A percentile compares a stretch with the other conserved stretches of the same genome.
These are phyloP conservation scores for Ctenopoma kingsleyae DNA, from an alignment of 2,797 vertebrate genomes.

Conservation along the genomic window DNA sequence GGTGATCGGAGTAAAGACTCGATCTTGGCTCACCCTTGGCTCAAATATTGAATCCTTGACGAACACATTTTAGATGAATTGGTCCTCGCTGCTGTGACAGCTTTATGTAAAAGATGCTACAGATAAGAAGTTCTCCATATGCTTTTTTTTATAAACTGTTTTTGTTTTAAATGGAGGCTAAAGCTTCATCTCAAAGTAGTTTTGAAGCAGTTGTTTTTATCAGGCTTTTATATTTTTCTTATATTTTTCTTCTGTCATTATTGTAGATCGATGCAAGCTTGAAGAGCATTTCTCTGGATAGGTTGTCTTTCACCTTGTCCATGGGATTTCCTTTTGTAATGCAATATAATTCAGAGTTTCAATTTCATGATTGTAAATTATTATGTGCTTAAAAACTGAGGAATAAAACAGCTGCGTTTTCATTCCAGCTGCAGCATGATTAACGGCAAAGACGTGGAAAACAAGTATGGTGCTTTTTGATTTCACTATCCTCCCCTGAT, in stretches of 20 bases:
- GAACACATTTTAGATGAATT: constrained; percentile 8
- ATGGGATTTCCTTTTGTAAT: constrained; percentile 17
- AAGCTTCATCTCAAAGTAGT: constrained; percentile 71
- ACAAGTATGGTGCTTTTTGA: no score
- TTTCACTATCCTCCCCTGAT: no score
- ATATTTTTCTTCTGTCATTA: no score
- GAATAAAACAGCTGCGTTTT: constrained; percentile 64
- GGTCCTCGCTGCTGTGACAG: constrained; percentile 1
- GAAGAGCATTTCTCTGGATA: constrained; percentile 23
- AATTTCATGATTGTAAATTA: constrained; percentile 55
- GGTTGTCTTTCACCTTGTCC: constrained; percentile 19
- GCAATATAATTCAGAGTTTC: constrained; percentile 27
- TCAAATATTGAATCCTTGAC: constrained; percentile 85
- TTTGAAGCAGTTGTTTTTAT: constrained; percentile 65
- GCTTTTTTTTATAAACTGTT: constrained; percentile 38
- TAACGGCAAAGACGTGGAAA: background rate
- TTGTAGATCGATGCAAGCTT: constrained; percentile 23
- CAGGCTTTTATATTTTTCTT: constrained; percentile 65
- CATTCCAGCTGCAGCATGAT: constrained; percentile 5
- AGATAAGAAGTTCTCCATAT: constrained; percentile 9
- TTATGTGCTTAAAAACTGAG: constrained; percentile 48
- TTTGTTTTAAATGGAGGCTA: constrained; percentile 72
- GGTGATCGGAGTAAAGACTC: constrained; percentile 94
- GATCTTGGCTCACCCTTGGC: constrained; percentile 93
- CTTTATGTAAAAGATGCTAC: constrained; percentile 20